Percentiles rank a stretch among this genome's conserved stretches.
These are phyloP conservation scores for Folsomia manolachei DNA, from an alignment of 2,888 invertebrate species.

Conservation along the genomic window DNA sequence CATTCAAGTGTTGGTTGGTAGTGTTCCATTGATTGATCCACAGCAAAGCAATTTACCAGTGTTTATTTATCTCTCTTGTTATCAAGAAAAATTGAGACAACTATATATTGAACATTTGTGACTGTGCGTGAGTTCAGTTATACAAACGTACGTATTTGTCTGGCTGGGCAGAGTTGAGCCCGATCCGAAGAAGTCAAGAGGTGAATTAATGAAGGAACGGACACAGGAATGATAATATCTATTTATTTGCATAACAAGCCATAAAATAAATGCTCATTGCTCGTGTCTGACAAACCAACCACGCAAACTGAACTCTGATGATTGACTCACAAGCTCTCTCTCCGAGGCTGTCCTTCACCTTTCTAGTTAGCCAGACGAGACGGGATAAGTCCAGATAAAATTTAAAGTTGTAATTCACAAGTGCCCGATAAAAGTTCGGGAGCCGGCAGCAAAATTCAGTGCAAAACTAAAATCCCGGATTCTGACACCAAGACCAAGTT, in stretches of 20 bases:
- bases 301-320: too few species aligned
- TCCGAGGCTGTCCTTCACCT: neutral
- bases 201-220: neutral
- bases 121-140: too few species aligned
- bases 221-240: too few species aligned
- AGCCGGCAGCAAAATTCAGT: neutral
- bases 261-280: too few species aligned
- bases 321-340: too few species aligned
- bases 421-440: neutral
- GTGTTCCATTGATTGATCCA: conserved; percentile 13
- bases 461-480: neutral
- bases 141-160: neutral
- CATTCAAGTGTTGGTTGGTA: conserved; percentile 1
- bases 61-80: neutral
- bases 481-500: too few species aligned
- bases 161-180: neutral
- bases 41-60: neutral
- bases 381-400: too few species aligned
- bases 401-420: neutral
- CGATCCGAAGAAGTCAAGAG: neutral
- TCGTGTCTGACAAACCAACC: too few species aligned
- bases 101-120: neutral
- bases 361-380: neutral
- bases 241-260: neutral
- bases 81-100: neutral